A percentile compares a stretch with the other conserved stretches of the same genome.
Conservation (phyloP, 2,113 vertebrate genomes). For the Cinclus cinclus region DNA sequence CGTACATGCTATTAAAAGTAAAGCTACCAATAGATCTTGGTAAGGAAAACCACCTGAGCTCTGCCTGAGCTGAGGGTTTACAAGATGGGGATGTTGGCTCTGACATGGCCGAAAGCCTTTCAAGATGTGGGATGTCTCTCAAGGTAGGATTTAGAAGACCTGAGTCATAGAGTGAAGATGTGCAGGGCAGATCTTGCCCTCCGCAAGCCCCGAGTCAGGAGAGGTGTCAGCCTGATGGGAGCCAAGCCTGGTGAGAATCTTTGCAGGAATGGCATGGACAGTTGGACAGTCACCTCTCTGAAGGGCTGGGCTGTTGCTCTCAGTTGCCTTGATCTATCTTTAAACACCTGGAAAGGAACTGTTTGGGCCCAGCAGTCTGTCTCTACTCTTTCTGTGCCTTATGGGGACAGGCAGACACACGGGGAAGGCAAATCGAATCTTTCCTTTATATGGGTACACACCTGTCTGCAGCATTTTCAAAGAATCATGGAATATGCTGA, state of each 20-base stretch:
- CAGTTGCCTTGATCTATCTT: neutral
- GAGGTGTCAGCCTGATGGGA: neutral
- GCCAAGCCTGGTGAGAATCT: neutral
- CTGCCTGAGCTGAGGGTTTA: neutral
- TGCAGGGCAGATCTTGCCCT: neutral
- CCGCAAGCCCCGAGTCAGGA: neutral
- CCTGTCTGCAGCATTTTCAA: accelerated
- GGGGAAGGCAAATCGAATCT: neutral
- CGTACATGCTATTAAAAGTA: neutral
- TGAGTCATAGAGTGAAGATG: accelerated
- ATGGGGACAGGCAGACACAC: neutral
- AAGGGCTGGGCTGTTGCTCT: neutral
- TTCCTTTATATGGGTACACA: neutral
- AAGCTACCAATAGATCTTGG: neutral
- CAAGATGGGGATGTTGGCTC: neutral
- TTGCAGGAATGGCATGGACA: neutral
- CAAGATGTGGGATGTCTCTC: neutral
- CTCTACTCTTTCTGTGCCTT: accelerated
- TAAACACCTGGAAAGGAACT: neutral
- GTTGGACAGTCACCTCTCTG: neutral
- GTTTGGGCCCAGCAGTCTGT: neutral
- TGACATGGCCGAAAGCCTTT: neutral
- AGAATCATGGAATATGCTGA: neutral
- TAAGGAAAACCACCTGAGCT: constrained; percentile 1
- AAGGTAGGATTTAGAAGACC: neutral